Base-by-base conservation (phyloP, 2,888 invertebrate species). In the Pardosa pseudoannulata region DNA sequence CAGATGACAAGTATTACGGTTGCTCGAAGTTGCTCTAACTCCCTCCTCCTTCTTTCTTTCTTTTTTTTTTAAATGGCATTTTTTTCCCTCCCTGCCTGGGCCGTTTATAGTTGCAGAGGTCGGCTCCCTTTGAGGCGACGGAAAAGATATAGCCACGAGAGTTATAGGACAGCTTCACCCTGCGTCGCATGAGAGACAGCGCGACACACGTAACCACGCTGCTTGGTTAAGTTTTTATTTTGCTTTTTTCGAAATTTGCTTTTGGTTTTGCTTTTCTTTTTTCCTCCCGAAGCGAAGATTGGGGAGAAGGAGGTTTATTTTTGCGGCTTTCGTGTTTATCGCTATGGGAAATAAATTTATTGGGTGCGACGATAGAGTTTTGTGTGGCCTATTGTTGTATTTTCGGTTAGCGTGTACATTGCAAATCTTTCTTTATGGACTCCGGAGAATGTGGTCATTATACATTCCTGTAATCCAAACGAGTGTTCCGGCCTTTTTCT, bases 1-100 rank as follows among this genome's bases (percentile, higher is more conserved):
- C 81, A 82, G 75, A 82, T 82, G 81, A 82, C 81, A 82, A 82
- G 70, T 75, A 75, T 75, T 82, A 82, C 81, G 70, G 75, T 68
- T 75, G 81, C 70, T 75, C 64, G 46, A 56, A 75, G 70, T 27
- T 36, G 56, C 56, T 50, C 32, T 46, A 19, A 28, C 50, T 39
- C 23, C 11, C 9, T 2, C 23, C 5, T 16, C 56, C 56, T 5
- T 23, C 23, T 16, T 65, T 67, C 46, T 67, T n/a, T n/a, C 67
- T 41, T 56, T 39, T 28, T 74, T 81, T 68, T 67, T 75, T 67
- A 46, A 31, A 31, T 23, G 64, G 23, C 36, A 62, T 62, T 16
- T 23, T 31, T 31, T 19, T 74, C 28, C 28, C 41, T 9, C 28
- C 65, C 36, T 13, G 64, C 16, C 64, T 9, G 46, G 36, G 46